These are phyloP conservation scores for Anabas testudineus DNA, from an alignment of 2,797 vertebrate species.

Conservation along the genomic window DNA sequence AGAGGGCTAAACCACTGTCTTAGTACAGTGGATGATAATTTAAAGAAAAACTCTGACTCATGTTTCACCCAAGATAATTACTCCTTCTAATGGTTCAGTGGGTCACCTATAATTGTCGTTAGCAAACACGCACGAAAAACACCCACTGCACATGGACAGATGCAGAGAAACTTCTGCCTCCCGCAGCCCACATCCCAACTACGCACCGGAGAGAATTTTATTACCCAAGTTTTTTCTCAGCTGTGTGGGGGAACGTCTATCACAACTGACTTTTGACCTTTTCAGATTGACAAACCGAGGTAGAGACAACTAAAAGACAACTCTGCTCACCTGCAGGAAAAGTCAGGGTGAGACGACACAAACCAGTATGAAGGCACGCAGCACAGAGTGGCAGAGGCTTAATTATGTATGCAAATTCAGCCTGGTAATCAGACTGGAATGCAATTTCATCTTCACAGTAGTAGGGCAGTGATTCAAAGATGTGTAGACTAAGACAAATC, in stretches of 20 bases:
- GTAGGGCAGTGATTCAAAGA: neutral
- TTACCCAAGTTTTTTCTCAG: slow-evolving; percentile 18
- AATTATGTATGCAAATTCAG: neutral
- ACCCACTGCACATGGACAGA: too few species aligned
- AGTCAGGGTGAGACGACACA: neutral
- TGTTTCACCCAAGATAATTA: slow-evolving; percentile 14
- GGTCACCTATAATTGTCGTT: neutral
- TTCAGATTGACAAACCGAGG: slow-evolving; percentile 46
- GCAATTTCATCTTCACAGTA: neutral
- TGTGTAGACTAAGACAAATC: neutral
- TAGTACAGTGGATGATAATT: neutral
- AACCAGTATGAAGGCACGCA: neutral
- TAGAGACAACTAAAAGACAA: slow-evolving; percentile 27
- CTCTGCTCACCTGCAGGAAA: slow-evolving; percentile 21
- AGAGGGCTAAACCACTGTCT: neutral
- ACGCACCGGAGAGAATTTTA: neutral
- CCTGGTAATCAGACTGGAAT: neutral
- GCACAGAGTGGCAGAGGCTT: neutral
- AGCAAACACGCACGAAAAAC: neutral
- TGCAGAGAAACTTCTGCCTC: too few species aligned
- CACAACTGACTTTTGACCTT: slow-evolving; percentile 63
- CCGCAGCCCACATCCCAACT: neutral
- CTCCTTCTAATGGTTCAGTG: neutral
- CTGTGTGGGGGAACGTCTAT: slow-evolving; percentile 23
- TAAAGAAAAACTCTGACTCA: slow-evolving; percentile 30